Base-by-base conservation (phyloP, 53 echinoderm and acorn worm species). In the Apostichopus leukothele region DNA sequence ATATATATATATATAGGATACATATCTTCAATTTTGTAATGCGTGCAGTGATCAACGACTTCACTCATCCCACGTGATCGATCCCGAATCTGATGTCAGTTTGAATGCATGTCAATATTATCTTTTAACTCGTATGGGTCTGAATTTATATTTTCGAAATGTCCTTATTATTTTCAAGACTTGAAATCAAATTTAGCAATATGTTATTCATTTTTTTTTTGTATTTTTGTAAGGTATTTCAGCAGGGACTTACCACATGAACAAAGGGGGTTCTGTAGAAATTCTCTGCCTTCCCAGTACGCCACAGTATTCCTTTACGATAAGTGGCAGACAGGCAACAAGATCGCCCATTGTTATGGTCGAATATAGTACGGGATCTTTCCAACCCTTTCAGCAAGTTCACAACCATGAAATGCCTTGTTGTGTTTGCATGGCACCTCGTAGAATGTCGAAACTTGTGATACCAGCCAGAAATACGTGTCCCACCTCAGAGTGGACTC, bases 341-440 rank as follows among this genome's bases (percentile, higher is more conserved):
- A n/a, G 84, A 13, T 84, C 84, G 22, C 84, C 84, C 11, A 7
- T 60, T 60, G 8, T 18, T 12, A 19, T 27, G 10, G 7, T 84
- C 9, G 63, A 84, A 63, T 84, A 84, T 22, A 8, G 5, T 1
- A 84, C 60, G 11, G 21, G 3, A 0, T 1, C 60, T 0, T 84
- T 84, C 27, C 63, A 52, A 84, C 22, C 84, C 4, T 23, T 25
- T 4, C 12, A 5, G 9, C 23, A 6, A n/a, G 16, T 84, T n/a
- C 63, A 61, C n/a, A 13, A 60, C 23, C 23, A 84, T 19, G 60
- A 59, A 19, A 84, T 39, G 67, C 85, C 85, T 6, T 85, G 85
- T 85, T 9, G n/a, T 21, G 84, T 84, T 26, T 84, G 84, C 27
- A 84, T 60, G 61, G 84, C 84, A 23, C 60, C 61, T 27, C 20